phyloP scores from a whole-genome alignment of 2,888 invertebrate genomes.

The Arrhopalites spinosus region DNA sequence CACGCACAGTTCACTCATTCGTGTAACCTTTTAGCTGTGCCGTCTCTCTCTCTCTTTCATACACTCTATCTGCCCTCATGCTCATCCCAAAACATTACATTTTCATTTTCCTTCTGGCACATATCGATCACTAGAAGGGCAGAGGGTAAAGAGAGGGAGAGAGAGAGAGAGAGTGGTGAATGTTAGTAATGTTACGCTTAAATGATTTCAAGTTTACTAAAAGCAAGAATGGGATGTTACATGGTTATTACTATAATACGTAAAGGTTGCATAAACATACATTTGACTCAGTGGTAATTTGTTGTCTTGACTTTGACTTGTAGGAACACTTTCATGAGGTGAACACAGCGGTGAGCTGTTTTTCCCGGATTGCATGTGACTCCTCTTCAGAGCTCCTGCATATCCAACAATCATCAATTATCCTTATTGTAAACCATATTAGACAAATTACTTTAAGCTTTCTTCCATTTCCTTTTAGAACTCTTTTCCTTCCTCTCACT shows the following conservation, averaged over 20 bases:
- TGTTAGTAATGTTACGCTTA: not conserved
- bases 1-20: conserved; percentile 23
- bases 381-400: conserved; percentile 55
- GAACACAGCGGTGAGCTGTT: conserved; percentile 52
- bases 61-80: not conserved
- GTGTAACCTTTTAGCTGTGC: conserved; percentile 11
- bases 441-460: not conserved
- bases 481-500: not conserved
- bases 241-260: no score
- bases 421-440: not conserved
- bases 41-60: not conserved
- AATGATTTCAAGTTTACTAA: not conserved
- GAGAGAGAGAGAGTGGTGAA: not conserved
- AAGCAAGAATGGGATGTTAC: no score
- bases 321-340: conserved; percentile 52
- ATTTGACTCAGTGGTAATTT: conserved; percentile 55
- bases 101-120: conserved; percentile 3
- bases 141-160: not conserved
- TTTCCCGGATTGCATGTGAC: conserved; percentile 48
- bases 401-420: conserved; percentile 12
- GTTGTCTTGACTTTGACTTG: conserved; percentile 52
- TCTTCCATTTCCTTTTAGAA: not conserved
- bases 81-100: conserved; percentile 1
- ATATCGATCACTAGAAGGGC: not conserved
- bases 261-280: conserved; percentile 40